These are phyloP conservation scores for Cossypha dichroa DNA, from an alignment of 2,797 vertebrate genomes.

Conservation along the genomic window DNA sequence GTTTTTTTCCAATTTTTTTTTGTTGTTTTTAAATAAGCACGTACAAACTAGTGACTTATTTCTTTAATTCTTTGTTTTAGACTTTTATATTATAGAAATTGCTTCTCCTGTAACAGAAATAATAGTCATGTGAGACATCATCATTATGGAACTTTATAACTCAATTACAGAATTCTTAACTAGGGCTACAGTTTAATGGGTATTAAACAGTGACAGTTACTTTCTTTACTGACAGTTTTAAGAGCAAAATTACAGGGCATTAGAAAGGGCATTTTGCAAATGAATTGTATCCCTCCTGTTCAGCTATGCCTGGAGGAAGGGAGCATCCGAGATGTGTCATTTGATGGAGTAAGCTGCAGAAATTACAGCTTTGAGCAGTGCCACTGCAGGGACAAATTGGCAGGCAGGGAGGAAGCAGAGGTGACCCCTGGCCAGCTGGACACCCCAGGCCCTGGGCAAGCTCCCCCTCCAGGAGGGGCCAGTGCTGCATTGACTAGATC, in stretches of 20 bases:
- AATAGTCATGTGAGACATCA: neutral
- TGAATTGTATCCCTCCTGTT: neutral
- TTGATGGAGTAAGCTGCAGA: neutral
- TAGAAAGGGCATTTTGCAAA: neutral
- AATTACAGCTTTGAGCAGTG: neutral
- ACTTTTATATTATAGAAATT: neutral
- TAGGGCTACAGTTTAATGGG: neutral
- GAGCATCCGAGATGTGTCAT: neutral
- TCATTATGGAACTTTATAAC: neutral
- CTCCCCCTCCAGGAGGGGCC: neutral
- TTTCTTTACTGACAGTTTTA: slow-evolving; percentile 2
- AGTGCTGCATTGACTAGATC: neutral
- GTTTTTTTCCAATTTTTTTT: neutral
- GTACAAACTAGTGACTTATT: neutral
- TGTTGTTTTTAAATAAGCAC: neutral
- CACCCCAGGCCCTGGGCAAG: neutral
- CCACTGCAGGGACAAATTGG: neutral
- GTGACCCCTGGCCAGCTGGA: neutral
- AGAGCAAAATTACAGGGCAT: neutral
- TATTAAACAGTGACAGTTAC: neutral
- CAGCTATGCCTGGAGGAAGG: neutral
- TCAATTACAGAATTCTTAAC: neutral
- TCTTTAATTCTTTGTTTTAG: neutral
- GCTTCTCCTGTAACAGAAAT: neutral
- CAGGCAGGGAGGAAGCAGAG: neutral